Conservation (phyloP, 2,797 vertebrate genomes). For the Coregonus sp. region DNA sequence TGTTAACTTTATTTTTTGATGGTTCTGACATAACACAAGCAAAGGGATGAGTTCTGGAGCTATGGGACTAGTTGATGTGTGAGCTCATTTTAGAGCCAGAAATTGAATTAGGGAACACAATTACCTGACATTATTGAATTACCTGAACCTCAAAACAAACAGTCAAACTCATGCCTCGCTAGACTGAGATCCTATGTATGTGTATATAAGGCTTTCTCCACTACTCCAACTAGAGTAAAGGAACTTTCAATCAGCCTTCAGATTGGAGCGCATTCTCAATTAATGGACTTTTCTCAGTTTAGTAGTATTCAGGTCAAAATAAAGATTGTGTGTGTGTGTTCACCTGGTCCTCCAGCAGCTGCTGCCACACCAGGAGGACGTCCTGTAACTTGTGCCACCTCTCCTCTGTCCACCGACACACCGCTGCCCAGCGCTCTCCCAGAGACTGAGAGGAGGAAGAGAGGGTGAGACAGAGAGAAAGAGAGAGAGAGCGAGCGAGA, state of each 20-base stretch:
- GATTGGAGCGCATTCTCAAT: no score
- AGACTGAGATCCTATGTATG: neutral
- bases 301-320: no score
- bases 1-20: neutral
- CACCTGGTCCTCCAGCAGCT: conserved; percentile 92
- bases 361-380: conserved; percentile 87
- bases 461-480: neutral
- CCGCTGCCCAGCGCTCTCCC: conserved; percentile 95
- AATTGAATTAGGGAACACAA: conserved; percentile 3
- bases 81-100: neutral
- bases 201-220: neutral
- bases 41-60: neutral
- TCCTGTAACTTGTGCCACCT: conserved; percentile 88
- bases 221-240: neutral
- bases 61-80: neutral
- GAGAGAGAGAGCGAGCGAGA: neutral
- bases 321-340: neutral
- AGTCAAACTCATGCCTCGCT: neutral
- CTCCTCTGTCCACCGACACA: conserved; percentile 97
- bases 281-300: neutral
- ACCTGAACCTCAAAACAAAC: conserved; percentile 11
- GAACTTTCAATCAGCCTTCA: neutral
- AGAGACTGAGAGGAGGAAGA: conserved; percentile 75
- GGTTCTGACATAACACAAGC: conserved; percentile 3
- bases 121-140: conserved; percentile 7